Evolutionary conservation across 2,113 vertebrate species (phyloP), one percentile per base, ranked within the genome.

Genomic region (Lasiurus cinereus): DNA sequence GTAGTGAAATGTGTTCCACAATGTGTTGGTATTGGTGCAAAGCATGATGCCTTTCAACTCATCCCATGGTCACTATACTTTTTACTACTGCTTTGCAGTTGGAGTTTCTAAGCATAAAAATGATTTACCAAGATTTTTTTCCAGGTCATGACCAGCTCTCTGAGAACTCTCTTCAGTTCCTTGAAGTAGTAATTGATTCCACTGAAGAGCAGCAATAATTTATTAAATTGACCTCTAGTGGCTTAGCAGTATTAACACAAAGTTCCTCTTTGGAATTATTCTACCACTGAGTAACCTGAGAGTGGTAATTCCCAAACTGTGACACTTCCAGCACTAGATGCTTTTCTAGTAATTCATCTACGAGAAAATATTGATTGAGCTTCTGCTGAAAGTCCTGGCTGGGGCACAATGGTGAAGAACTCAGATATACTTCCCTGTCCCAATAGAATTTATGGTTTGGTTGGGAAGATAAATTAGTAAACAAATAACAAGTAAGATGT

Each of bases 101-200:
- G 59, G 69, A 36, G 10, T 90, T 93, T 83, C 62, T 36, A 70
- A 93, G 43, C 10, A 43, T 90, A 92, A 91, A 82, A 84, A 31
- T 72, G 43, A 96, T 96, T 96, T 94, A 4, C 1, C 56, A 96
- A 93, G 77, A 73, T 79, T 95, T 88, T 64, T 64, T 96, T 94
- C 67, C 84, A 90, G 90, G 85, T 96, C 94, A 95, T 73, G 73
- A 93, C 43, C 11, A 70, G 31, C 66, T 93, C 19, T 88, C 80
- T 74, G 84, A 92, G 72, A 93, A 97, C 67, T 67, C 48, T 70
- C 73, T 77, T 90, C 66, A 50, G 66, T 84, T 95, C 92, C 83
- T 56, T 93, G 87, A 96, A 94, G 82, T 83, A 84, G 36, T 94
- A 94, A 96, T 90, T 95, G 79, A 92, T 90, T 94, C 87, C 39